A percentile compares a stretch with the other conserved stretches of the same genome.
phyloP scores from a whole-genome alignment of 2,888 invertebrate genomes.

The Apeira syringaria region DNA sequence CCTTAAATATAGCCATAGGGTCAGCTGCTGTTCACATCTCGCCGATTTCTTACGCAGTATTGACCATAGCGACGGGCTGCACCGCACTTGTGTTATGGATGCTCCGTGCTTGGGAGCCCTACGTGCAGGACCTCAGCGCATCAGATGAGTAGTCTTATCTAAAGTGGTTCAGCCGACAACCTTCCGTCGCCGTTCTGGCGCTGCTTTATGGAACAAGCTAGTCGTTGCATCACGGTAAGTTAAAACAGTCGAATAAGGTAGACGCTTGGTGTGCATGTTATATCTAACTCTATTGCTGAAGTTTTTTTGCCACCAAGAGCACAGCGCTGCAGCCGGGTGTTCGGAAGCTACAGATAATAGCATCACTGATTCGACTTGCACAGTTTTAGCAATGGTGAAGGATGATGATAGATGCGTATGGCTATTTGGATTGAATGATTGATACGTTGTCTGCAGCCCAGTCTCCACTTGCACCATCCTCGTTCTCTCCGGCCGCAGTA shows the following conservation, averaged over 20 bases:
- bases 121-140: slow-evolving; percentile 22
- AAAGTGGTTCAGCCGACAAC: slow-evolving; percentile 13
- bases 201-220: slow-evolving; percentile 3
- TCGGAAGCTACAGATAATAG: background rate
- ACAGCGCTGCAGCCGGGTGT: slow-evolving; percentile 4
- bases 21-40: slow-evolving; percentile 21
- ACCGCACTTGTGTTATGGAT: slow-evolving; percentile 23
- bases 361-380: background rate
- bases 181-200: slow-evolving; percentile 2
- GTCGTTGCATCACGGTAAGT: slow-evolving; percentile 9
- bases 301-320: slow-evolving; percentile 4
- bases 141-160: slow-evolving; percentile 22
- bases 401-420: background rate
- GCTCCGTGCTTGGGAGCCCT: slow-evolving; percentile 24
- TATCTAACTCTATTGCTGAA: slow-evolving; percentile 9
- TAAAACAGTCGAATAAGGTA: slow-evolving; percentile 6
- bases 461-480: slow-evolving; percentile 84
- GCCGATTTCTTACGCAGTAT: slow-evolving; percentile 25
- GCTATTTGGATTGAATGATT: slow-evolving; percentile 3
- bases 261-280: slow-evolving; percentile 14
- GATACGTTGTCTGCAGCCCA: slow-evolving; percentile 58
- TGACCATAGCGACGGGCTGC: slow-evolving; percentile 24
- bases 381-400: background rate
- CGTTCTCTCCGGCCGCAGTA: slow-evolving; percentile 80
- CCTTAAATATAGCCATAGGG: slow-evolving; percentile 7